A percentile compares a stretch with the other conserved stretches of the same genome.
phyloP scores from a whole-genome alignment of 1,140 invertebrate species.

The Neocloeon triangulifer region DNA sequence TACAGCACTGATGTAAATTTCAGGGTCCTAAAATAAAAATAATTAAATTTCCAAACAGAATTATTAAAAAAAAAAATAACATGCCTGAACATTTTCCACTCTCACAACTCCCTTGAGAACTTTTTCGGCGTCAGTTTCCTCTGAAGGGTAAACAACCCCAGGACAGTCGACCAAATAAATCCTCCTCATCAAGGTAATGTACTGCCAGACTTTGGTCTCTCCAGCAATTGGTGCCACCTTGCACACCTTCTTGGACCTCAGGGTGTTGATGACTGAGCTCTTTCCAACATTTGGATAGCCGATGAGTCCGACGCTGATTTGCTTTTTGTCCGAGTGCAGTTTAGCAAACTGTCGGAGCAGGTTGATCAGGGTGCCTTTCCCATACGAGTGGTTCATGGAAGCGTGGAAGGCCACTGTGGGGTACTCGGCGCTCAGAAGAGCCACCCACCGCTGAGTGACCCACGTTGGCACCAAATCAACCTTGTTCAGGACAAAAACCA shows the following conservation, averaged over 20 bases:
- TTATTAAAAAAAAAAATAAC: too few relatives aligned
- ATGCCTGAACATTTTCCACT: too few relatives aligned
- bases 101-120: slow-evolving; percentile 90
- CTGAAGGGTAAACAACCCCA: slow-evolving; percentile 90
- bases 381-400: slow-evolving; percentile 91
- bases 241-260: slow-evolving; percentile 87
- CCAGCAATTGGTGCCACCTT: slow-evolving; percentile 98
- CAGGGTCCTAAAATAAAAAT: slow-evolving; percentile 87
- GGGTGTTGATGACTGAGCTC: slow-evolving; percentile 93
- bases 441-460: slow-evolving; percentile 93
- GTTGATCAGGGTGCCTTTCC: slow-evolving; percentile 92
- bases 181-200: slow-evolving; percentile 90
- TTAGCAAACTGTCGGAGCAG: slow-evolving; percentile 91
- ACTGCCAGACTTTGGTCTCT: slow-evolving; percentile 99
- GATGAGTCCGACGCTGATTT: slow-evolving; percentile 97
- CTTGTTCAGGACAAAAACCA: slow-evolving; percentile 90
- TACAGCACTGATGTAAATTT: slow-evolving; percentile 79
- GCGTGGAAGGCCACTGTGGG: slow-evolving; percentile 98
- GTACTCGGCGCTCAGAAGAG: slow-evolving; percentile 77
- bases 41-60: too few relatives aligned
- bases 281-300: slow-evolving; percentile 99
- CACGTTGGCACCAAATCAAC: slow-evolving; percentile 89
- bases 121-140: slow-evolving; percentile 77
- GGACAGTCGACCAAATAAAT: slow-evolving; percentile 99
- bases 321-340: slow-evolving; percentile 84